A percentile compares a stretch with the other conserved stretches of the same genome.
phyloP scores from a whole-genome alignment of 2,797 vertebrate species.

The Falco biarmicus region DNA sequence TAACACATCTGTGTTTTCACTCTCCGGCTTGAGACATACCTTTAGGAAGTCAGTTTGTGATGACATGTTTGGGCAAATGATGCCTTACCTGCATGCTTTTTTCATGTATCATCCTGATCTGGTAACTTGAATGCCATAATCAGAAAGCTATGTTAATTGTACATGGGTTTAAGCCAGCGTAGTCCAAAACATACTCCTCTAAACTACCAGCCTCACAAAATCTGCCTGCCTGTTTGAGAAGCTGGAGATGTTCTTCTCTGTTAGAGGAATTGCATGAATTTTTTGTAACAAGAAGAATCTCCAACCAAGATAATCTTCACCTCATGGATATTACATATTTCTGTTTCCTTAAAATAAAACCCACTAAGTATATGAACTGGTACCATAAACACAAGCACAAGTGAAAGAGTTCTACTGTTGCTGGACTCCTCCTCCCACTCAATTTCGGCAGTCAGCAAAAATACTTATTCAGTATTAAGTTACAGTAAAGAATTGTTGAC shows the following conservation, averaged over 20 bases:
- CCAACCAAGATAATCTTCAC: background rate
- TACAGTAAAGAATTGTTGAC: constrained; percentile 21
- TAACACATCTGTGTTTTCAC: background rate
- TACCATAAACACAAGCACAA: background rate
- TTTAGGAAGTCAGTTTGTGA: constrained; percentile 14
- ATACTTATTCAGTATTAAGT: constrained; percentile 1
- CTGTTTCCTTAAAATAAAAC: background rate
- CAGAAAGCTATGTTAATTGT: constrained; percentile 48
- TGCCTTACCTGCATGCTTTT: constrained; percentile 21
- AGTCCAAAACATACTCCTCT: background rate
- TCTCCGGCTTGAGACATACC: background rate
- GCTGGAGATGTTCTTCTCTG: background rate
- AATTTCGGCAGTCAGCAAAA: background rate
- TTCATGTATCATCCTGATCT: background rate
- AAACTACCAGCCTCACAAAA: background rate
- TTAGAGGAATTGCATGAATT: background rate
- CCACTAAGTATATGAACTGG: background rate
- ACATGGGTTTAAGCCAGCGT: background rate
- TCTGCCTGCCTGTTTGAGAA: background rate
- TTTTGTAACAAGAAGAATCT: background rate
- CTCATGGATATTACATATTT: background rate
- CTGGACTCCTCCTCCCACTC: background rate
- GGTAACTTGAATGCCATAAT: constrained; percentile 20
- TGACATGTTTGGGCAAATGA: background rate
- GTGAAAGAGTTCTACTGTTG: constrained; percentile 4